phyloP scores from a whole-genome alignment of 2,113 vertebrate genomes.

The Hippopotamus amphibius region DNA sequence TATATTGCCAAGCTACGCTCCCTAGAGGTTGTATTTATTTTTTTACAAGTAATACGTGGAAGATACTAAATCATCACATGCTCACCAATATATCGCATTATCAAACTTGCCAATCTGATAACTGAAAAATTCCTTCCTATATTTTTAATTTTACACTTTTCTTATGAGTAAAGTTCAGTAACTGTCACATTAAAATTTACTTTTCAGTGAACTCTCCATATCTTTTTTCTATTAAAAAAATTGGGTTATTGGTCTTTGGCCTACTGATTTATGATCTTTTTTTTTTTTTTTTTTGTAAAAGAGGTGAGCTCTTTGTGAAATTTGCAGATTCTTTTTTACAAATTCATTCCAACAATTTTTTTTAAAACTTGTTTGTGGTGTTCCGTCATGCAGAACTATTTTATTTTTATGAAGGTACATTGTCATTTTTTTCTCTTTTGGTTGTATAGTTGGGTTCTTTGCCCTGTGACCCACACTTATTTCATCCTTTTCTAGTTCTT shows the following conservation, averaged over 20 bases:
- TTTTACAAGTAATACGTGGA: not conserved
- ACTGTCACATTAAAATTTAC: not conserved
- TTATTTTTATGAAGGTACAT: not conserved
- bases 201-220: not conserved
- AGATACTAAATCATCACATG: not conserved
- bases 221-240: not conserved
- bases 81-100: not conserved
- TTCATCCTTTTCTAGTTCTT: not conserved
- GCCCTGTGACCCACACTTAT: not conserved
- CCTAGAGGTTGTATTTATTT: not conserved
- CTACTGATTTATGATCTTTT: not conserved
- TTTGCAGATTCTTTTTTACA: not conserved
- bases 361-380: not conserved
- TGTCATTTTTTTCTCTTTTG: not conserved
- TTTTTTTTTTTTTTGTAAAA: not conserved
- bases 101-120: not conserved
- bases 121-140: not conserved
- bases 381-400: not conserved
- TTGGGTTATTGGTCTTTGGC: not conserved
- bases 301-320: not conserved
- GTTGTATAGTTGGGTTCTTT: not conserved
- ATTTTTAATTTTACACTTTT: not conserved
- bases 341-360: not conserved
- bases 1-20: not conserved
- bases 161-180: not conserved